phyloP scores from a whole-genome alignment of 2,888 invertebrate species.

The Drosophila affinis region DNA sequence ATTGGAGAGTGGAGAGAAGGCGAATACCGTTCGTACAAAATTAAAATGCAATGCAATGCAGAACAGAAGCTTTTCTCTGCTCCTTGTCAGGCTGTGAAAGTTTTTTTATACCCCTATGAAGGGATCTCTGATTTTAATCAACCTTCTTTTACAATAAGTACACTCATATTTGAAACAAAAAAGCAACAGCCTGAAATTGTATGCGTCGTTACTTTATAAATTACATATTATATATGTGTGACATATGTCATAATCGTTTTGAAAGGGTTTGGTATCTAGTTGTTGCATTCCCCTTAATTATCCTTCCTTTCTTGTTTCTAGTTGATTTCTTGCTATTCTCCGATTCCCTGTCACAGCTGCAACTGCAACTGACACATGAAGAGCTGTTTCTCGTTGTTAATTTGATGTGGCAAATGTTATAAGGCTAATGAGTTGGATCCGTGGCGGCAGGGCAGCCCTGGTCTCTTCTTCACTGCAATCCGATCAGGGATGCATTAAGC shows the following conservation, averaged over 20 bases:
- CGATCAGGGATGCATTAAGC: conserved; percentile 56
- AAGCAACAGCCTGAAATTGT: too few relatives aligned
- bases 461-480: conserved; percentile 20
- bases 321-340: conserved; percentile 40
- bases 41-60: conserved; percentile 45
- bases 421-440: conserved; percentile 68
- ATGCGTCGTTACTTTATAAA: too few relatives aligned
- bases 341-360: conserved; percentile 7
- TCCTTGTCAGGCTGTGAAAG: too few relatives aligned
- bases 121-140: too few relatives aligned
- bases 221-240: too few relatives aligned
- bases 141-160: too few relatives aligned
- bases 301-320: not conserved
- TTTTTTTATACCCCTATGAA: too few relatives aligned
- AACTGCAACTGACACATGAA: conserved; percentile 3
- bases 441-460: not conserved
- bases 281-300: conserved; percentile 3
- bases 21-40: conserved; percentile 21
- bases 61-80: conserved; percentile 51
- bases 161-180: too few relatives aligned
- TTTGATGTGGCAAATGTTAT: conserved; percentile 68
- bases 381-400: conserved; percentile 58
- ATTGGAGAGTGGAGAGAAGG: not conserved
- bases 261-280: conserved; percentile 4
- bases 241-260: not conserved